These are phyloP conservation scores for Lasioglossum baleicum DNA, from an alignment of 1,140 invertebrate genomes.

Conservation along the genomic window DNA sequence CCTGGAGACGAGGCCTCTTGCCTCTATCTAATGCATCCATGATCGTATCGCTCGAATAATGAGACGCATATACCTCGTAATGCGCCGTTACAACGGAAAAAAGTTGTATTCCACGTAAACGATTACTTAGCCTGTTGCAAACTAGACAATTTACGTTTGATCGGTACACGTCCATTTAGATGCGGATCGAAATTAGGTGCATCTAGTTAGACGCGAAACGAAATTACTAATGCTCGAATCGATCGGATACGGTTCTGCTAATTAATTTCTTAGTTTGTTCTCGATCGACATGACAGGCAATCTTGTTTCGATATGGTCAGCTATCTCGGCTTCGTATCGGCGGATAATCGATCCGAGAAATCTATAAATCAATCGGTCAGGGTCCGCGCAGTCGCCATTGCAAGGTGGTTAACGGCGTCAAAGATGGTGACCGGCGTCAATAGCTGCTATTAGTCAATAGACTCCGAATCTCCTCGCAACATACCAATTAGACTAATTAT, in stretches of 20 bases:
- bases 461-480: too few species aligned
- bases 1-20: neutral
- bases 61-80: too few species aligned
- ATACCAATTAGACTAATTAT: too few species aligned
- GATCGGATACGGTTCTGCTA: neutral
- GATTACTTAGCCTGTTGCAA: too few species aligned
- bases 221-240: neutral
- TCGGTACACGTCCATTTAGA: too few species aligned
- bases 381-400: constrained; percentile 12
- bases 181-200: too few species aligned
- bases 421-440: constrained; percentile 59
- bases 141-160: too few species aligned
- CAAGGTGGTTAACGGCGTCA: constrained; percentile 48
- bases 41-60: constrained; percentile 3
- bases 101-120: neutral
- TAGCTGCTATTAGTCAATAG: constrained; percentile 54
- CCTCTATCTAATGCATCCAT: neutral
- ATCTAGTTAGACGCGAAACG: too few species aligned
- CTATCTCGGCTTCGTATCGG: neutral
- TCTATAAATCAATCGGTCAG: constrained; percentile 32
- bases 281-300: neutral
- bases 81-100: neutral
- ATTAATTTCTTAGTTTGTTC: neutral
- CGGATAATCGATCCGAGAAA: neutral
- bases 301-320: neutral